phyloP scores from a whole-genome alignment of 2,113 vertebrate species.

The Pipra filicauda region DNA sequence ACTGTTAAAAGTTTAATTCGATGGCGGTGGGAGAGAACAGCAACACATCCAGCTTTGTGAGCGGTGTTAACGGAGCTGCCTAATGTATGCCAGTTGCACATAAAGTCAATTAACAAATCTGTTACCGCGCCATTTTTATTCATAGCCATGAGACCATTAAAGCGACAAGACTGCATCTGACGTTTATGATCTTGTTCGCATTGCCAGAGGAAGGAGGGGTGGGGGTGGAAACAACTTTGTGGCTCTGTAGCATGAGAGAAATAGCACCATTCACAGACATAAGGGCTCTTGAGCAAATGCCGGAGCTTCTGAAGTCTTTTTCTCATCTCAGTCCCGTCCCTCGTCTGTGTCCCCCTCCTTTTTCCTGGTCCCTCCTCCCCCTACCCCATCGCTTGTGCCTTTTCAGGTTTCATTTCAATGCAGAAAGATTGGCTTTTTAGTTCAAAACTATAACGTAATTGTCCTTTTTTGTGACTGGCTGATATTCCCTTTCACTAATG shows the following conservation, averaged over 20 bases:
- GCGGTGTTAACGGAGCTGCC: conserved; percentile 11
- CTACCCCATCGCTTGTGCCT: neutral
- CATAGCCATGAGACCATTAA: conserved; percentile 60
- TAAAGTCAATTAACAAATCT: conserved; percentile 66
- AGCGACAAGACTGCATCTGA: conserved; percentile 63
- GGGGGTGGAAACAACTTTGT: conserved; percentile 39
- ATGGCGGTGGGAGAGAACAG: conserved; percentile 23
- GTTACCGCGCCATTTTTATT: conserved; percentile 70
- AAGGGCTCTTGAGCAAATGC: conserved; percentile 16
- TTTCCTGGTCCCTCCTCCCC: neutral
- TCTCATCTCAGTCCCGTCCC: neutral
- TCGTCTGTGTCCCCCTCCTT: neutral
- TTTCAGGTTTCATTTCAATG: conserved; percentile 47
- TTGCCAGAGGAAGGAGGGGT: conserved; percentile 43
- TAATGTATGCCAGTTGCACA: conserved; percentile 40
- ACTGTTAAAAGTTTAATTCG: conserved; percentile 60
- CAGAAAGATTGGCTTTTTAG: conserved; percentile 29
- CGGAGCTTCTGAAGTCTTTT: conserved; percentile 17
- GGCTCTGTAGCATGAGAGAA: neutral
- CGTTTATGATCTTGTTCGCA: conserved; percentile 54
- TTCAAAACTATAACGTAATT: conserved; percentile 39
- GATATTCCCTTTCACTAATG: conserved; percentile 22
- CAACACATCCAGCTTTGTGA: conserved; percentile 16
- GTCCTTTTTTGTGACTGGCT: conserved; percentile 28
- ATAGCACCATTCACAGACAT: conserved; percentile 12